These are phyloP conservation scores for Halcyon senegalensis DNA, from an alignment of 2,113 vertebrate species.

Conservation along the genomic window DNA sequence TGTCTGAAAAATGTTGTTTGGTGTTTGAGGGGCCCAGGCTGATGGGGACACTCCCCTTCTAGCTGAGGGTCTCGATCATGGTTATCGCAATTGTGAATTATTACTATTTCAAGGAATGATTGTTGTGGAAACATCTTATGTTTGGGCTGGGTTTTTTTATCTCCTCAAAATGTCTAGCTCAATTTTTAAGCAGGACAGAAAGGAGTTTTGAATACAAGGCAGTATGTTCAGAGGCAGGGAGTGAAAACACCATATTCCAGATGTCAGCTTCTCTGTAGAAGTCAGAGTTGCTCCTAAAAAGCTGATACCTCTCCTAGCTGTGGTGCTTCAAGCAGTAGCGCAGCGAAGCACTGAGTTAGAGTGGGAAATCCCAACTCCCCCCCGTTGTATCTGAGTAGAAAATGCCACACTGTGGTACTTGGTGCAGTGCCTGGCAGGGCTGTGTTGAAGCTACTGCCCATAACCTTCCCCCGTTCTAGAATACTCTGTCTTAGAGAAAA, in stretches of 20 bases:
- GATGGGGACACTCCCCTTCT: not conserved
- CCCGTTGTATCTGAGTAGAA: not conserved
- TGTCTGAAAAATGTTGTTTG: not conserved
- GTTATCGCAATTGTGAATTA: not conserved
- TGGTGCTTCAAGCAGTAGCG: not conserved
- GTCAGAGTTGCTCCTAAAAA: not conserved
- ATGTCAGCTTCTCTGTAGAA: not conserved
- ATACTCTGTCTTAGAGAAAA: not conserved
- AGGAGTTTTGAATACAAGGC: not conserved
- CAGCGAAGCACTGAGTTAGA: not conserved
- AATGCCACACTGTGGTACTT: not conserved
- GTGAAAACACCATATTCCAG: not conserved
- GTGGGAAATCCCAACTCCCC: not conserved
- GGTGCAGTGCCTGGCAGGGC: not conserved
- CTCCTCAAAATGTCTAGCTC: fast-evolving
- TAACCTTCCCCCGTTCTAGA: not conserved
- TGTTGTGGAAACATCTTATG: not conserved
- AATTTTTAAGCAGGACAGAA: not conserved
- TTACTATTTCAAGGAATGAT: not conserved
- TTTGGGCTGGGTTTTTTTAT: not conserved
- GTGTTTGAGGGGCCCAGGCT: not conserved
- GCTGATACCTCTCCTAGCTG: not conserved
- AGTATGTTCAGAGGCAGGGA: not conserved
- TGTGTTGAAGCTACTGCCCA: not conserved
- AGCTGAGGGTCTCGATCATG: not conserved